Base-by-base conservation (phyloP, 2,113 vertebrate species). In the Morphnarchus princeps region DNA sequence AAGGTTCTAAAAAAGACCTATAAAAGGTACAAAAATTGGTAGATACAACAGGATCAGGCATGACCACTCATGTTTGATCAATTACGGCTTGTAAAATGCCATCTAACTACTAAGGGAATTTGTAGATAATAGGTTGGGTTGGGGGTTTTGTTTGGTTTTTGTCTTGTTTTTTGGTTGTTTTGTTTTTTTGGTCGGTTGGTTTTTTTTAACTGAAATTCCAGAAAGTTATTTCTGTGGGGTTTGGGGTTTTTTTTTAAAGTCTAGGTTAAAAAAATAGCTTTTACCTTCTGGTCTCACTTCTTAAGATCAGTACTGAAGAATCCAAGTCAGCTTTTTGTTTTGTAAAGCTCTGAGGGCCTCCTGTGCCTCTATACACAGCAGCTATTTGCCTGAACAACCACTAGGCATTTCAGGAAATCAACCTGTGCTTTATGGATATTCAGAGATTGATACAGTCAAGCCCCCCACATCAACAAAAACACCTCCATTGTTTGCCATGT, bases 401-500 rank as follows among this genome's bases (percentile, higher is more conserved):
- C 76, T 65, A 70, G 72, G 57, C 65, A 82, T 92, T 97, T 97
- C 90, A 90, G 72, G 89, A 97, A 95, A 93, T 83, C 77, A 91
- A 90, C 74, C 45, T 24, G 16, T 67, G 36, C 26, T 59, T 84
- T 54, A 52, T 13, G 10, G 43, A 66, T 76, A 95, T 65, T 91
- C 38, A 88, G 40, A 55, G 52, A 40, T 4, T 38, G 82, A 95
- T 88, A 79, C 74, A 96, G 89, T 95, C 97, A 98, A 97, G 97
- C 84, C 87, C 91, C 96, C 58, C 54, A 63, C 42, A 32, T 81
- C 40, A 43, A 50, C 26, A 77, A 62, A 85, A 97, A 40, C 43
- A 82, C 16, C 26, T 49, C 11, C 7, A 54, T 43, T 38, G n/a
- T 80, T 82, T 50, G 40, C 52, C 50, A 11, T 8, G 34, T 18